Base-by-base conservation (phyloP, 2,113 vertebrate species). In the Sphaerodactylus townsendi region DNA sequence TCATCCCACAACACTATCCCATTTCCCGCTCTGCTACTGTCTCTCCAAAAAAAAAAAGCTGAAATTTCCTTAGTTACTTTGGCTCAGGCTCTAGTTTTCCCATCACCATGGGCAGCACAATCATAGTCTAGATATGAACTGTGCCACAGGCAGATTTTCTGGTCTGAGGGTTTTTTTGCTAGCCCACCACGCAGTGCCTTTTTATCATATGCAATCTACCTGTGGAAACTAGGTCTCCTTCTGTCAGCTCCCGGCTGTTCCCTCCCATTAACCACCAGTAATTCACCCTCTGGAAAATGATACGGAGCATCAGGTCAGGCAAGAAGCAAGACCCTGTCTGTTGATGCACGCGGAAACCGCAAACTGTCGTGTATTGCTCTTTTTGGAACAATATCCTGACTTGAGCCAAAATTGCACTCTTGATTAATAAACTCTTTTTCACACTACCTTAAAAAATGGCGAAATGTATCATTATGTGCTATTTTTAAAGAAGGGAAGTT, bases 331-430 rank as follows among this genome's bases (percentile, higher is more conserved):
- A 46, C 37, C 25, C 35, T 74, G 23, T 44, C 44, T 19, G 28
- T 10, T 46, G 21, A 79, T 37, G 70, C 35, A 69, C n/a, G 21
- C 39, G 23, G 50, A 84, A 79, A 35, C 44, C 17, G n/a, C 77
- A 81, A 56, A 41, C 10, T 4, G 3, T 15, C 39, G 78, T 85
- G 84, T 73, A 73, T 53, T 0, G 0, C 50, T 59, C 41, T 68
- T 74, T 83, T 62, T 87, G 86, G 77, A 92, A 83, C 48, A 50
- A 64, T 44, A 77, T 65, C 86, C 87, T 83, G 70, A 90, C 86
- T 87, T 87, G 72, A 85, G 91, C 75, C 86, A 83, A n/a, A 85
- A 85, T 65, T 92, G 71, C 86, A 81, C 89, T 90, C 77, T 77
- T 86, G 44, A 89, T 9, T 19, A 89, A 81, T 91, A 91, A 90